Evolutionary conservation across 2,113 vertebrate genomes (phyloP).

Genomic region (Mohoua ochrocephala): DNA sequence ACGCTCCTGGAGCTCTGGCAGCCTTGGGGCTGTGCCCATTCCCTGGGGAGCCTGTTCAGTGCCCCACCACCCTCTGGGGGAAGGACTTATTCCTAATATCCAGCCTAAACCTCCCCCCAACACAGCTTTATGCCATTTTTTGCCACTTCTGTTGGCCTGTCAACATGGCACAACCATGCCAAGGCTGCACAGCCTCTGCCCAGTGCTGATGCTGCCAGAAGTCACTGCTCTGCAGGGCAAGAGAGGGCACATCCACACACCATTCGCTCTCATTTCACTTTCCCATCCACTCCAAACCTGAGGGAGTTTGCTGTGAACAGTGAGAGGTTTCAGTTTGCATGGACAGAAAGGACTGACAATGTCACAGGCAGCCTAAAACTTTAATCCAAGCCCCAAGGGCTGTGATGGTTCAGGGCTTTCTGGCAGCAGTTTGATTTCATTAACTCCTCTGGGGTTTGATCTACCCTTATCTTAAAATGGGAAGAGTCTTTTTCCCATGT

Average conservation of each 20-base stretch:
- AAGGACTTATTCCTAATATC: neutral
- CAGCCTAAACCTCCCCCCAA: rapidly evolving
- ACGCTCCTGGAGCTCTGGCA: rapidly evolving
- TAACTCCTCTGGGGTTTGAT: neutral
- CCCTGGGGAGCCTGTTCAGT: neutral
- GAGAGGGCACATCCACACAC: too few relatives aligned
- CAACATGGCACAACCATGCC: neutral
- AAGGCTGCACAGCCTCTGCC: neutral
- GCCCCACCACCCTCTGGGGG: neutral
- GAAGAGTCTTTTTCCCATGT: neutral
- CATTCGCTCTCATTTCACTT: neutral
- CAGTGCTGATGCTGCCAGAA: neutral
- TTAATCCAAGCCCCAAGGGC: neutral
- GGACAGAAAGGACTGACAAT: neutral
- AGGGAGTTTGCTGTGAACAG: neutral
- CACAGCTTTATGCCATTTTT: neutral
- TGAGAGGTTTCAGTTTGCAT: neutral
- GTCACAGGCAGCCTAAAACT: neutral
- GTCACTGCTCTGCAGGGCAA: neutral
- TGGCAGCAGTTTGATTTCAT: neutral
- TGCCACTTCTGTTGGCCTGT: neutral
- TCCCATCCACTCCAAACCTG: neutral
- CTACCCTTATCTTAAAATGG: neutral
- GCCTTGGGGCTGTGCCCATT: rapidly evolving
- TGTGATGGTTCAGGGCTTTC: neutral